Conservation (phyloP, 2,888 invertebrate genomes). For the Clusia tigrina region DNA sequence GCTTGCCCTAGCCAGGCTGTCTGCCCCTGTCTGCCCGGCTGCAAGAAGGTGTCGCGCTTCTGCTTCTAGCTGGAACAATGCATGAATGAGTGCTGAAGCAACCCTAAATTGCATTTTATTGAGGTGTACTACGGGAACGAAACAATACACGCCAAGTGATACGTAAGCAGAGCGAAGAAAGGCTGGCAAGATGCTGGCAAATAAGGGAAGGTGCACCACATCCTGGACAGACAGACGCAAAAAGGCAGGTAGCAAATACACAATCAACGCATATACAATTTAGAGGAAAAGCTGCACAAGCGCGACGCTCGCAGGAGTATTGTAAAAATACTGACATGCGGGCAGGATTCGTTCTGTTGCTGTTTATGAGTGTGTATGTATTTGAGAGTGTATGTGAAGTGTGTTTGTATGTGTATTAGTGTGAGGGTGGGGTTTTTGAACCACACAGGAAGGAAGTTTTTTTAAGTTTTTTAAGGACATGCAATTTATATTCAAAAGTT, state of each 20-base stretch:
- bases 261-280: slow-evolving; percentile 1
- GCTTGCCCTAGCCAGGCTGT: too few species aligned
- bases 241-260: slow-evolving; percentile 17
- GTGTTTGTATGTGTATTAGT: background rate
- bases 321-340: slow-evolving; percentile 53
- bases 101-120: slow-evolving; percentile 54
- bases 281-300: slow-evolving; percentile 41
- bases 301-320: slow-evolving; percentile 28
- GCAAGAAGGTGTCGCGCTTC: slow-evolving; percentile 46
- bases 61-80: slow-evolving; percentile 33
- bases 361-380: too few species aligned
- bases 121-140: slow-evolving; percentile 19
- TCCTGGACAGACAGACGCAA: too few species aligned
- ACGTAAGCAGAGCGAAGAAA: background rate
- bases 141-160: slow-evolving; percentile 11
- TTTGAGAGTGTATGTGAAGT: too few species aligned
- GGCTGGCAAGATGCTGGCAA: background rate
- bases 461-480: too few species aligned
- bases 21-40: too few species aligned
- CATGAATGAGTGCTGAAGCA: slow-evolving; percentile 39
- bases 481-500: too few species aligned
- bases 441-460: background rate
- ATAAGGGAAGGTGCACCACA: background rate
- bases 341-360: slow-evolving; percentile 34
- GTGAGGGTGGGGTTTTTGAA: background rate